Evolutionary conservation across 2,797 vertebrate genomes (phyloP).

Genomic region (Poecilia gillii): DNA sequence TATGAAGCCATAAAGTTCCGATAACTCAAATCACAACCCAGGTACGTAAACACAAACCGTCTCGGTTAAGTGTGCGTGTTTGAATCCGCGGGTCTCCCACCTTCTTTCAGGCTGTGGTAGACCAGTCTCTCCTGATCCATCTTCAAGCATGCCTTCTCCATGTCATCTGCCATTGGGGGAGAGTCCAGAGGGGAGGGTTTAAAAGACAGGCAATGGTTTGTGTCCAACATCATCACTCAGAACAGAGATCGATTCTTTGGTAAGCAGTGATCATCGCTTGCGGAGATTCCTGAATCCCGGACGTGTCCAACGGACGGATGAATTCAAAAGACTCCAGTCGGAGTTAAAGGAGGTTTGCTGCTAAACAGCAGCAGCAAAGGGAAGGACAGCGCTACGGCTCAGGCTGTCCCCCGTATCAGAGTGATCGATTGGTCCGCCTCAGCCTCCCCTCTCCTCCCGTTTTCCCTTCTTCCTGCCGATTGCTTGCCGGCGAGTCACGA

Average conservation of each 20-base stretch:
- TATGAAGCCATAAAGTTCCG: conserved; percentile 25
- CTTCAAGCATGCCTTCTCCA: conserved; percentile 72
- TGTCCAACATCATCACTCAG: conserved; percentile 82
- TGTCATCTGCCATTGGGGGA: conserved; percentile 72
- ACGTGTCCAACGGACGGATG: not conserved
- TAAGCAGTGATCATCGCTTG: conserved; percentile 56
- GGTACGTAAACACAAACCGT: conserved; percentile 40
- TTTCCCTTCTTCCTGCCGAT: conserved; percentile 41
- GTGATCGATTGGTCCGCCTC: conserved; percentile 59
- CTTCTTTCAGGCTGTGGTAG: conserved; percentile 86
- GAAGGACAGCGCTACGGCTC: conserved; percentile 28
- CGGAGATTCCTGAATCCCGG: conserved; percentile 30
- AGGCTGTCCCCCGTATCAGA: conserved; percentile 30
- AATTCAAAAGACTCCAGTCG: conserved; percentile 19
- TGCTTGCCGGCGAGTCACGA: conserved; percentile 70
- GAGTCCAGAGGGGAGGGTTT: conserved; percentile 76
- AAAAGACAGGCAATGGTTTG: conserved; percentile 79
- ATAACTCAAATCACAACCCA: conserved; percentile 21
- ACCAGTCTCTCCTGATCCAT: conserved; percentile 77
- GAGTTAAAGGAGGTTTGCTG: conserved; percentile 31
- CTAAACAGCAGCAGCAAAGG: conserved; percentile 7
- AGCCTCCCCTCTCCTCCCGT: conserved; percentile 19
- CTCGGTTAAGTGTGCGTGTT: conserved; percentile 29
- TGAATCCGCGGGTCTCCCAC: conserved; percentile 64
- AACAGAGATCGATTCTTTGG: conserved; percentile 48